phyloP scores from a whole-genome alignment of 2,113 vertebrate genomes.

The Trachemys scripta region DNA sequence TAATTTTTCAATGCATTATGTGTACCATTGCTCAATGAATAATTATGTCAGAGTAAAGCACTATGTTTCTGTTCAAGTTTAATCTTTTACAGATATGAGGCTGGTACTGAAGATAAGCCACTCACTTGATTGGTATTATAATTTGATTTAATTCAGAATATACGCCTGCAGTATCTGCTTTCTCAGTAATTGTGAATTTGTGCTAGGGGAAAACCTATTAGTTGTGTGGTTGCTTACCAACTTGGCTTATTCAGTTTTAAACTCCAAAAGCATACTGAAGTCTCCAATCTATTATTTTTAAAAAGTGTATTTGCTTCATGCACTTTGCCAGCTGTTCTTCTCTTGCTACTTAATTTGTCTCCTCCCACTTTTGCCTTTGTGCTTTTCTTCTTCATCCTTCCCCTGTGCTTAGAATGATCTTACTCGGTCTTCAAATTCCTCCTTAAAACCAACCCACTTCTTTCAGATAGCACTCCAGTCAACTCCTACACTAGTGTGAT shows the following conservation, averaged over 20 bases:
- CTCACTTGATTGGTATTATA: conserved; percentile 47
- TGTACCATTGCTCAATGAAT: conserved; percentile 15
- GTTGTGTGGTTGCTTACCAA: neutral
- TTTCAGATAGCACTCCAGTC: neutral
- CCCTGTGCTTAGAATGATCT: neutral
- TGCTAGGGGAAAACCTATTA: neutral
- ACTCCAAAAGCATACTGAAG: conserved; percentile 15
- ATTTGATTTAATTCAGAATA: conserved; percentile 48
- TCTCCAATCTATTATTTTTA: neutral
- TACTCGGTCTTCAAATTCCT: neutral
- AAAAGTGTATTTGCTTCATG: neutral
- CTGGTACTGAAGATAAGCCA: conserved; percentile 20
- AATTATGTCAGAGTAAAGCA: conserved; percentile 25
- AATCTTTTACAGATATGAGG: conserved; percentile 39
- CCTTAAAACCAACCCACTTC: neutral
- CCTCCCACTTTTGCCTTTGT: neutral
- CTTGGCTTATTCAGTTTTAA: conserved; percentile 33
- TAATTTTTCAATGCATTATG: neutral
- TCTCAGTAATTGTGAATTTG: neutral
- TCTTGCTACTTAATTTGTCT: neutral
- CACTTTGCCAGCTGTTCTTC: neutral
- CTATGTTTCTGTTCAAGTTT: conserved; percentile 29
- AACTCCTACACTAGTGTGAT: neutral
- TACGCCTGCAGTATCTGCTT: conserved; percentile 21
- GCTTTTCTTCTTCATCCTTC: neutral